Percentiles rank a stretch among this genome's conserved stretches.
Evolutionary conservation across 1,140 invertebrate genomes (phyloP).

Genomic region (Drosophila mauritiana): DNA sequence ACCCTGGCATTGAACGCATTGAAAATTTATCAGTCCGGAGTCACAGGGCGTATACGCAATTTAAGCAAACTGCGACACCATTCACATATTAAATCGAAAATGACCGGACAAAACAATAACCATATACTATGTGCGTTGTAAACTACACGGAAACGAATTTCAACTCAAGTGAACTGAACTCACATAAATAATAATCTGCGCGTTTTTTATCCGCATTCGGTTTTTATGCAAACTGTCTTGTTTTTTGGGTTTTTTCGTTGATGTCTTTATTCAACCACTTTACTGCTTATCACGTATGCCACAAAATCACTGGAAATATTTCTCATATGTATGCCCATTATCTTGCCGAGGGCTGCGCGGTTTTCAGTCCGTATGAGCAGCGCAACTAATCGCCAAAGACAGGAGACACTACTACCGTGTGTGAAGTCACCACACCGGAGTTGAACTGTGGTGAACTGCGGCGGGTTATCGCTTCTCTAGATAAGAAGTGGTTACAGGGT

Average conservation of each 20-base stretch:
- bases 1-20: slow-evolving; percentile 5
- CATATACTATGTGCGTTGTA: slow-evolving; percentile 4
- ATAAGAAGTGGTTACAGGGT: slow-evolving; percentile 25
- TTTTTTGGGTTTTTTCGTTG: slow-evolving; percentile 13
- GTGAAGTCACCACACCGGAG: slow-evolving; percentile 21
- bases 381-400: slow-evolving; percentile 22
- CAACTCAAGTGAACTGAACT: slow-evolving; percentile 4
- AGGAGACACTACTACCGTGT: slow-evolving; percentile 9
- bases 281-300: slow-evolving; percentile 32
- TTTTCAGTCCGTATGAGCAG: slow-evolving; percentile 22
- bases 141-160: slow-evolving; percentile 17
- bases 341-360: slow-evolving; percentile 19
- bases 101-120: slow-evolving; percentile 15
- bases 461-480: slow-evolving; percentile 6
- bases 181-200: slow-evolving; percentile 10
- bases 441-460: slow-evolving; percentile 11
- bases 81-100: slow-evolving; percentile 38
- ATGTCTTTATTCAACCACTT: slow-evolving; percentile 6
- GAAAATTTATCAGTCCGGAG: slow-evolving; percentile 52
- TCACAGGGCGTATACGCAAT: slow-evolving; percentile 68
- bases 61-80: slow-evolving; percentile 15
- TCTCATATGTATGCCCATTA: slow-evolving; percentile 7
- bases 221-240: slow-evolving; percentile 7
- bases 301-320: slow-evolving; percentile 9
- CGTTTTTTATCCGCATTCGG: slow-evolving; percentile 14